Percentiles rank a stretch among this genome's conserved stretches.
Conservation (phyloP, 2,113 vertebrate genomes). For the Machaerirhynchus nigripectus region DNA sequence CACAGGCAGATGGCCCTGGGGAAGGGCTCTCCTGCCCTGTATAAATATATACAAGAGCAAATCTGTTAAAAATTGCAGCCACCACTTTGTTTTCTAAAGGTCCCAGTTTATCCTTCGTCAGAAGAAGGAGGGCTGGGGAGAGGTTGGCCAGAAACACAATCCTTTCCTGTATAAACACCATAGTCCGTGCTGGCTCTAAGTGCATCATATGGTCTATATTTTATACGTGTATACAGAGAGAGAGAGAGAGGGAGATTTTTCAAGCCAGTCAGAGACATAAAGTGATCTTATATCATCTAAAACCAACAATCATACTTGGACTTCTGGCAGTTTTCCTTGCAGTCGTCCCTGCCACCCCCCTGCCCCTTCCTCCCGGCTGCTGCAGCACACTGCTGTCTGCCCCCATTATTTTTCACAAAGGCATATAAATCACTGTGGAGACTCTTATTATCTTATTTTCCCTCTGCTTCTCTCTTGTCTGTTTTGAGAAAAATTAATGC, state of each 20-base stretch:
- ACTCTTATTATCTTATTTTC: slow-evolving; percentile 80
- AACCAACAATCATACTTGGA: slow-evolving; percentile 60
- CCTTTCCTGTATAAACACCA: slow-evolving; percentile 49
- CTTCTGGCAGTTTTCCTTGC: slow-evolving; percentile 52
- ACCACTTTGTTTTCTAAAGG: slow-evolving; percentile 1
- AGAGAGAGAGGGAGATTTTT: slow-evolving; percentile 23
- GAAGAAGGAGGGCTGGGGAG: slow-evolving; percentile 20
- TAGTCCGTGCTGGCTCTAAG: not conserved
- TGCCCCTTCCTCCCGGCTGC: slow-evolving; percentile 1
- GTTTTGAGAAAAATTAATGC: slow-evolving; percentile 77
- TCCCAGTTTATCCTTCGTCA: slow-evolving; percentile 54
- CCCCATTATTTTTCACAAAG: slow-evolving; percentile 69
- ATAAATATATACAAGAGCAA: slow-evolving; percentile 26
- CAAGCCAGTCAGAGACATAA: slow-evolving; percentile 59
- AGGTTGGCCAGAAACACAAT: slow-evolving; percentile 26
- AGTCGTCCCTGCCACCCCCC: not conserved
- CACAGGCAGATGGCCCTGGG: not conserved
- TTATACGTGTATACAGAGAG: not conserved
- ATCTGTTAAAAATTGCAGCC: slow-evolving; percentile 6
- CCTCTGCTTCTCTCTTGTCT: slow-evolving; percentile 67
- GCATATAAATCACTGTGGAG: slow-evolving; percentile 76
- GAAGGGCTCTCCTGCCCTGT: not conserved
- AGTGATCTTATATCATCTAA: slow-evolving; percentile 67
- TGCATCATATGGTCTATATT: slow-evolving; percentile 38
- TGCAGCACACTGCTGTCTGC: not conserved